Percentiles rank a stretch among this genome's conserved stretches.
Conservation (phyloP, 2,888 invertebrate species). For the Blastobasis lacticolella region DNA sequence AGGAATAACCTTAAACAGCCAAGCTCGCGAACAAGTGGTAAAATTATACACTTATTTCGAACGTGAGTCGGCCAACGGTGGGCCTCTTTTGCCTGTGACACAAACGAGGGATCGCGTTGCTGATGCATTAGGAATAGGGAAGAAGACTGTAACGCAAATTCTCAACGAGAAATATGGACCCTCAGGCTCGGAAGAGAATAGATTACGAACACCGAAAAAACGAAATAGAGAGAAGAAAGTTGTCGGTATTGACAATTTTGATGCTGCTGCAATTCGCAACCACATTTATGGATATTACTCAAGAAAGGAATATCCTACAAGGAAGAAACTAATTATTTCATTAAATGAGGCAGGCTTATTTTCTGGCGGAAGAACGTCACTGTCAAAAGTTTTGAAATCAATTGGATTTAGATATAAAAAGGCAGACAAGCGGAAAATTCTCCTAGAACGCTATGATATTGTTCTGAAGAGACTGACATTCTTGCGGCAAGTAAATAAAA, state of each 20-base stretch:
- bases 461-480: background rate
- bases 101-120: conserved; percentile 11
- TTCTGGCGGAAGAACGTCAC: conserved; percentile 3
- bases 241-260: conserved; percentile 5
- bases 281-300: conserved; percentile 10
- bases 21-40: conserved; percentile 9
- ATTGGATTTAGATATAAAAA: conserved; percentile 2
- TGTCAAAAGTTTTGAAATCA: conserved; percentile 2
- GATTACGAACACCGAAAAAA: conserved; percentile 10
- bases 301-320: conserved; percentile 6
- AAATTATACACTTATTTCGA: conserved; percentile 14
- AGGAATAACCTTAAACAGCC: conserved; percentile 12
- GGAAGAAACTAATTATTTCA: conserved; percentile 4
- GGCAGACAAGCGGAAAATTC: conserved; percentile 1
- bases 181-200: conserved; percentile 8
- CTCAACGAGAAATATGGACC: conserved; percentile 11
- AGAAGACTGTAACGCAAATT: conserved; percentile 8
- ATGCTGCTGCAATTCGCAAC: conserved; percentile 9
- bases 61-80: conserved; percentile 11
- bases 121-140: conserved; percentile 11
- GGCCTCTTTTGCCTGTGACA: conserved; percentile 11
- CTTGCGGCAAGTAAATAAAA: conserved; percentile 3
- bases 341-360: conserved; percentile 5
- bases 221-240: background rate
- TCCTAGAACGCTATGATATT: background rate